A percentile compares a stretch with the other conserved stretches of the same genome.
These are phyloP conservation scores for Fregetta grallaria DNA, from an alignment of 2,113 vertebrate genomes.

Conservation along the genomic window DNA sequence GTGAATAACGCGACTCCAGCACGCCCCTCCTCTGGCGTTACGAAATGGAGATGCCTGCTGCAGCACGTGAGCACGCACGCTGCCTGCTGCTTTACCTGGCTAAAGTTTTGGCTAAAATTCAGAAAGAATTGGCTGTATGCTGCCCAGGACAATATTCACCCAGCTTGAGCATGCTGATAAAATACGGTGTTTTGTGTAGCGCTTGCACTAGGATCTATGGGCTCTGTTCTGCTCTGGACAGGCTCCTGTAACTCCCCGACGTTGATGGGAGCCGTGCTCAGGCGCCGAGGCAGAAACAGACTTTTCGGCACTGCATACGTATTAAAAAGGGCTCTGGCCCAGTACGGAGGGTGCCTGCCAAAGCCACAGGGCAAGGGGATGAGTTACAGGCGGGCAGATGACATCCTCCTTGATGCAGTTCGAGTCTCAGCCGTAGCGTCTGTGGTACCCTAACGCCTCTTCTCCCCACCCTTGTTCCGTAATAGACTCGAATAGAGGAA, in stretches of 20 bases:
- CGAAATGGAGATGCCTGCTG: fast-evolving
- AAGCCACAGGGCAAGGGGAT: fast-evolving
- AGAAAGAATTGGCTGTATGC: not conserved
- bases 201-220: not conserved
- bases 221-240: not conserved
- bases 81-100: not conserved
- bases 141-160: not conserved
- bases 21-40: fast-evolving
- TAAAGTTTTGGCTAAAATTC: not conserved
- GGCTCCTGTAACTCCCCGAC: not conserved
- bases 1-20: fast-evolving
- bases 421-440: not conserved
- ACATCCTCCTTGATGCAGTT: not conserved
- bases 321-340: not conserved
- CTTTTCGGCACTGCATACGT: fast-evolving
- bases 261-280: not conserved
- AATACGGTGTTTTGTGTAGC: not conserved
- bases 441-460: not conserved
- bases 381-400: not conserved
- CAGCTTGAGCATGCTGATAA: not conserved
- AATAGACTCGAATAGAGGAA: not conserved
- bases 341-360: no score
- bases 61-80: fast-evolving
- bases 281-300: not conserved
- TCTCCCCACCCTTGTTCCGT: not conserved